Evolutionary conservation across 2,113 vertebrate species (phyloP).

Genomic region (Gymnorhina tibicen): DNA sequence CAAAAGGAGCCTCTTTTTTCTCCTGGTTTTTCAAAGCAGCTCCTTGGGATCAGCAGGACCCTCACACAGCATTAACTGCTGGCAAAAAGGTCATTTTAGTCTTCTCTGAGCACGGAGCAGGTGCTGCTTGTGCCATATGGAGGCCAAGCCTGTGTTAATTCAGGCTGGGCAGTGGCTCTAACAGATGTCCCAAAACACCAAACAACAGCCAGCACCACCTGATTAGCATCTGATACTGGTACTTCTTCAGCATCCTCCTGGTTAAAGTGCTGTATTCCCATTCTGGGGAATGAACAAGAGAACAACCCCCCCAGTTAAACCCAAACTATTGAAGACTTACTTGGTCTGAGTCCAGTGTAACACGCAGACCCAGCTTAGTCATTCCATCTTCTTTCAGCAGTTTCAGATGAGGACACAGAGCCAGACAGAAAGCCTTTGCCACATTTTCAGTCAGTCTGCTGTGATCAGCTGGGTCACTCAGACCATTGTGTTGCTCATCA

Average conservation of each 20-base stretch:
- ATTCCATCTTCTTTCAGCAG: conserved; percentile 96
- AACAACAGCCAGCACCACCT: not conserved
- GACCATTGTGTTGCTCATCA: conserved; percentile 86
- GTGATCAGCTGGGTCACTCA: conserved; percentile 95
- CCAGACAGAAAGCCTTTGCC: conserved; percentile 92
- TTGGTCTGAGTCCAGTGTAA: conserved; percentile 94
- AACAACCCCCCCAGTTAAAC: not conserved
- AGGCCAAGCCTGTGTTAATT: not conserved
- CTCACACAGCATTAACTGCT: not conserved
- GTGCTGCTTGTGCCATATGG: rapidly evolving
- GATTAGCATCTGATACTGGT: not conserved
- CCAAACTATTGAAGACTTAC: conserved; percentile 55
- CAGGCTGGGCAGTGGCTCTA: not conserved
- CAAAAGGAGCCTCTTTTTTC: not conserved
- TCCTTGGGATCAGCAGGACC: not conserved
- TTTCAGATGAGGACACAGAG: conserved; percentile 93
- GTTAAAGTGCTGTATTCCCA: not conserved
- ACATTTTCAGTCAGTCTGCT: conserved; percentile 94
- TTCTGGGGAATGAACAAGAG: not conserved
- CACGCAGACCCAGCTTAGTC: conserved; percentile 92
- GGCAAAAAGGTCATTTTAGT: not conserved
- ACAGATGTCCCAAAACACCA: not conserved
- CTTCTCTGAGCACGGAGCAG: not conserved
- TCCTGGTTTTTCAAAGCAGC: not conserved
- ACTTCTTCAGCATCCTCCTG: not conserved